These are phyloP conservation scores for Macrophya alboannulata DNA, from an alignment of 2,888 invertebrate species.

Conservation along the genomic window DNA sequence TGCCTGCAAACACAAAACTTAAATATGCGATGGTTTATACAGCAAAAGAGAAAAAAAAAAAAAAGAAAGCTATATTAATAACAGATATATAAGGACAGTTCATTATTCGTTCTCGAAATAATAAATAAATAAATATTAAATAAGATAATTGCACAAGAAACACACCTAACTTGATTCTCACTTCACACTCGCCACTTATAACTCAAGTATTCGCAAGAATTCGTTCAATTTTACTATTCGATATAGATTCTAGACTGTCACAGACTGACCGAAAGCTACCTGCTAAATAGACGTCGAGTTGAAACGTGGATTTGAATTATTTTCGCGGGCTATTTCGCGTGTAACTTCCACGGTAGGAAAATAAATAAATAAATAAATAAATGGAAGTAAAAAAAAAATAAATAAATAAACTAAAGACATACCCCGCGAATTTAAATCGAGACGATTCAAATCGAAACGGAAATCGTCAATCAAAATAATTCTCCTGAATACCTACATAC, in stretches of 20 bases:
- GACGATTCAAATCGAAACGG: conserved; percentile 2
- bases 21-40: conserved; percentile 27
- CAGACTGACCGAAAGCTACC: conserved; percentile 53
- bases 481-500: conserved; percentile 9
- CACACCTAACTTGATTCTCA: conserved; percentile 53
- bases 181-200: conserved; percentile 53
- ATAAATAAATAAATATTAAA: conserved; percentile 43
- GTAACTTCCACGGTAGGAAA: background rate
- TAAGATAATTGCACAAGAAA: conserved; percentile 41
- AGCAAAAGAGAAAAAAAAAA: too few relatives aligned
- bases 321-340: conserved; percentile 23
- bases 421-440: background rate
- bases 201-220: conserved; percentile 46
- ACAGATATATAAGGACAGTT: conserved; percentile 40
- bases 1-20: conserved; percentile 60
- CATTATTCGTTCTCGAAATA: conserved; percentile 34
- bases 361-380: background rate
- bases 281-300: conserved; percentile 17
- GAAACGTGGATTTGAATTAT: conserved; percentile 25
- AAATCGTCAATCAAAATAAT: conserved; percentile 19
- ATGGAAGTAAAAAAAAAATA: too few relatives aligned
- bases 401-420: background rate
- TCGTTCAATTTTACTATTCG: conserved; percentile 46
- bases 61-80: conserved; percentile 26
- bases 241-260: conserved; percentile 49